Evolutionary conservation across 1,140 invertebrate species (phyloP).

Genomic region (Zophobas morio): DNA sequence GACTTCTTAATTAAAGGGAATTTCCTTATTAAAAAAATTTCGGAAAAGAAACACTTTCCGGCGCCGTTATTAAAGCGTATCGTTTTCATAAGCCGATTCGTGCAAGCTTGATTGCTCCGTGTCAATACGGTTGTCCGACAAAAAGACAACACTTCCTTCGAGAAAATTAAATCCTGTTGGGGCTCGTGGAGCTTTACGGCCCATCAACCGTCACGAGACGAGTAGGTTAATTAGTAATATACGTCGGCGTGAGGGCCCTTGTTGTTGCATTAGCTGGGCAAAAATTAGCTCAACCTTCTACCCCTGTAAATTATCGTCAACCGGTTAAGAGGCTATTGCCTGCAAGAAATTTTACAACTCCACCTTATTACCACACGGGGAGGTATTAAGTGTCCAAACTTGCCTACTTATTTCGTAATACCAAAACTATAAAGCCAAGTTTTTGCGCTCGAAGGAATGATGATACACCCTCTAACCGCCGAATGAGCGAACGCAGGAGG

Average conservation of each 20-base stretch:
- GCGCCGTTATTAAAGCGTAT: slow-evolving; percentile 41
- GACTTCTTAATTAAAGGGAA: slow-evolving; percentile 45
- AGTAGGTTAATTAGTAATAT: slow-evolving; percentile 32
- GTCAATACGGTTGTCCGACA: slow-evolving; percentile 6
- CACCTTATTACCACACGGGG: slow-evolving; percentile 18
- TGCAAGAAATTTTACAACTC: neutral
- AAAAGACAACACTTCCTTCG: slow-evolving; percentile 13
- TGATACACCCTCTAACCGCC: slow-evolving; percentile 3
- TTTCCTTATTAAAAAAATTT: slow-evolving; percentile 43
- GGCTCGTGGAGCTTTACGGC: slow-evolving; percentile 21
- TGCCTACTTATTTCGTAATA: slow-evolving; percentile 14
- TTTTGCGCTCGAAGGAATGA: slow-evolving; percentile 5
- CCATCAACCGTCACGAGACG: slow-evolving; percentile 35
- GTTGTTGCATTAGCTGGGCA: slow-evolving; percentile 9
- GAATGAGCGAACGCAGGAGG: slow-evolving; percentile 1
- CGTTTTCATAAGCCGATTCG: slow-evolving; percentile 30
- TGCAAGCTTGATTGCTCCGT: slow-evolving; percentile 7
- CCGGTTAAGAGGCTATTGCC: neutral
- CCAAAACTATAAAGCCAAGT: slow-evolving; percentile 20
- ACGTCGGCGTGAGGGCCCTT: slow-evolving; percentile 1
- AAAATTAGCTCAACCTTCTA: neutral
- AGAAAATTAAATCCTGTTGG: slow-evolving; percentile 25
- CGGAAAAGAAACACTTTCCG: slow-evolving; percentile 32
- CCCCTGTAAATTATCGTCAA: neutral
- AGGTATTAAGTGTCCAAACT: slow-evolving; percentile 24